Conservation (phyloP, 2,888 invertebrate genomes). For the Idaea dimidiata region DNA sequence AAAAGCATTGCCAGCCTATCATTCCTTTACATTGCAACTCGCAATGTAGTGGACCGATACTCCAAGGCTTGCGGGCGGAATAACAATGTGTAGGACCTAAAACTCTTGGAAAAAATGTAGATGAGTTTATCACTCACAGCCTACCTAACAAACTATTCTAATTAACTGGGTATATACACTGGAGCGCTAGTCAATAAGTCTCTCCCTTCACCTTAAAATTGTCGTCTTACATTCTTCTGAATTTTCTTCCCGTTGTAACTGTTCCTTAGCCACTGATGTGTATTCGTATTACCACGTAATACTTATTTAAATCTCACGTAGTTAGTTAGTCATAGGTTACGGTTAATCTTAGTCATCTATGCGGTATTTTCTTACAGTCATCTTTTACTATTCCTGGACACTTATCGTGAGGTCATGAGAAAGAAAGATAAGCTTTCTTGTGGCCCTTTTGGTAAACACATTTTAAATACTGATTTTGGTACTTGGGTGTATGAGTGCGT, state of each 20-base stretch:
- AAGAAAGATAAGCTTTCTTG: too few species aligned
- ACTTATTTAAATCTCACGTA: slow-evolving; percentile 45
- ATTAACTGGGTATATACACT: not conserved
- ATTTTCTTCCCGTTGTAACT: not conserved
- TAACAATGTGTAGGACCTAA: not conserved
- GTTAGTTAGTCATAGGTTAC: slow-evolving; percentile 42
- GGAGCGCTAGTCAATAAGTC: not conserved
- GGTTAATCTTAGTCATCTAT: slow-evolving; percentile 38
- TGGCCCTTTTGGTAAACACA: not conserved
- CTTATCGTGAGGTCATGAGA: not conserved
- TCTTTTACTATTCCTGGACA: not conserved
- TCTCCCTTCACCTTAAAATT: not conserved
- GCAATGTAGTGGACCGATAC: too few species aligned
- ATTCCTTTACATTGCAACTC: too few species aligned
- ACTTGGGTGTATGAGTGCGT: too few species aligned
- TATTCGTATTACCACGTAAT: slow-evolving; percentile 27
- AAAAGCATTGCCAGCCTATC: too few species aligned
- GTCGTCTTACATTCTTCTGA: slow-evolving; percentile 14
- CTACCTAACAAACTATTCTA: not conserved
- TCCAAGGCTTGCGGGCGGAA: too few species aligned
- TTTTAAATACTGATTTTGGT: too few species aligned
- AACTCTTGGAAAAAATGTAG: not conserved
- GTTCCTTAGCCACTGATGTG: slow-evolving; percentile 5
- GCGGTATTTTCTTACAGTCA: not conserved
- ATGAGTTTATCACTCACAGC: not conserved